These are phyloP conservation scores for Sphaeramia orbicularis DNA, from an alignment of 2,797 vertebrate genomes.

Conservation along the genomic window DNA sequence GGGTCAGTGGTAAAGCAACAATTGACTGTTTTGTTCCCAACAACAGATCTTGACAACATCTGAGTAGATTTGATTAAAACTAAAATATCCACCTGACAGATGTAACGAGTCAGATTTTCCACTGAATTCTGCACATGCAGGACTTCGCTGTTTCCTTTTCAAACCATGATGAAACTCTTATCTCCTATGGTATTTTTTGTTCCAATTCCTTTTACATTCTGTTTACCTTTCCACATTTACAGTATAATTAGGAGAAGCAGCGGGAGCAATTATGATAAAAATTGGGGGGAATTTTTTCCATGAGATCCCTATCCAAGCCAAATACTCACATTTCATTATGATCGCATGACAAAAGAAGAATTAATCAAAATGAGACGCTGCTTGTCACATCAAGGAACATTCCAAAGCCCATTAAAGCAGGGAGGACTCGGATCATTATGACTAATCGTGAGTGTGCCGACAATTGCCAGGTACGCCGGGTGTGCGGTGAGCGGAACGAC, in stretches of 20 bases:
- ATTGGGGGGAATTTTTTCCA: slow-evolving; percentile 47
- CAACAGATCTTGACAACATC: too few species aligned
- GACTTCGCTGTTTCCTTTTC: slow-evolving; percentile 21
- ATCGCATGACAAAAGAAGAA: slow-evolving; percentile 55
- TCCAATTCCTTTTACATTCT: slow-evolving; percentile 31
- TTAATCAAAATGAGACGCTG: slow-evolving; percentile 42
- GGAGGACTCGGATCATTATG: slow-evolving; percentile 20
- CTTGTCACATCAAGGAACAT: slow-evolving; percentile 40
- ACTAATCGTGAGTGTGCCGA: slow-evolving; percentile 39
- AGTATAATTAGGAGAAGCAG: slow-evolving; percentile 38
- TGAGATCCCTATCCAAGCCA: slow-evolving; percentile 57
- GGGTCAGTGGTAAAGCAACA: too few species aligned
- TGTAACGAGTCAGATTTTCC: not conserved
- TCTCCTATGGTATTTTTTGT: slow-evolving; percentile 21
- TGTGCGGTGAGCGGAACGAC: not conserved
- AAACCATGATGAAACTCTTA: slow-evolving; percentile 21
- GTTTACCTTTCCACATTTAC: slow-evolving; percentile 38
- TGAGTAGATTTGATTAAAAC: too few species aligned
- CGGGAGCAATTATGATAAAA: slow-evolving; percentile 30
- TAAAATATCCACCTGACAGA: not conserved
- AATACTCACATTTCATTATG: slow-evolving; percentile 47
- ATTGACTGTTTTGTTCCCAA: too few species aligned
- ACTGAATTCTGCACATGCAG: not conserved
- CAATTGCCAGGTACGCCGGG: slow-evolving; percentile 28
- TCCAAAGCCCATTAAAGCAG: slow-evolving; percentile 39